These are phyloP conservation scores for Mellilla xanthometata DNA, from an alignment of 2,888 invertebrate genomes.

Conservation along the genomic window DNA sequence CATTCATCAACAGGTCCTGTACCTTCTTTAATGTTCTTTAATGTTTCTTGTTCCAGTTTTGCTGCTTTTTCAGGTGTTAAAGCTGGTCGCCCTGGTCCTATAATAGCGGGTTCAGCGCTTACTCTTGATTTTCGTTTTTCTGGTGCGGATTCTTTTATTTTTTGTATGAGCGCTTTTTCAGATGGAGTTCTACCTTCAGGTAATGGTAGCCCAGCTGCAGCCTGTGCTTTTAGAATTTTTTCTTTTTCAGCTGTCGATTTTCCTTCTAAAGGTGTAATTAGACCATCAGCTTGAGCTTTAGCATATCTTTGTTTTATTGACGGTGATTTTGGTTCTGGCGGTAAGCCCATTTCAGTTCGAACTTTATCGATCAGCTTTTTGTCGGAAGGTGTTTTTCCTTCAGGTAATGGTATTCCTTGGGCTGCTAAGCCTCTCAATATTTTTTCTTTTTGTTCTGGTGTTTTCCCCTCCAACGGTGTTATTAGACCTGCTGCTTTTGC, in stretches of 20 bases:
- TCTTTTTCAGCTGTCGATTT: slow-evolving; percentile 35
- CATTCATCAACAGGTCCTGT: slow-evolving; percentile 40
- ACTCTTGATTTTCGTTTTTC: not conserved
- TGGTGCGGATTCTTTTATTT: slow-evolving; percentile 17
- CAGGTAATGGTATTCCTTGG: slow-evolving; percentile 36
- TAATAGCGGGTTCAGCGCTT: slow-evolving; percentile 1
- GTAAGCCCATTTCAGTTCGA: slow-evolving; percentile 26
- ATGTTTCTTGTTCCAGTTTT: slow-evolving; percentile 23
- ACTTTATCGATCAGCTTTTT: slow-evolving; percentile 30
- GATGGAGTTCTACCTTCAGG: slow-evolving; percentile 39
- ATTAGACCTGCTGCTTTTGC: slow-evolving; percentile 30
- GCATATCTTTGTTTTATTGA: slow-evolving; percentile 34
- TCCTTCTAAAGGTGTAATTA: slow-evolving; percentile 34
- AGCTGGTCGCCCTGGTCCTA: slow-evolving; percentile 7
- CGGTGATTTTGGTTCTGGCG: slow-evolving; percentile 28
- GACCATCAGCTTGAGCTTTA: slow-evolving; percentile 22
- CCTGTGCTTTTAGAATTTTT: slow-evolving; percentile 32
- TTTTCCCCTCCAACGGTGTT: slow-evolving; percentile 38
- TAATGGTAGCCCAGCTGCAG: slow-evolving; percentile 33
- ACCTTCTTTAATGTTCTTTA: slow-evolving; percentile 36
- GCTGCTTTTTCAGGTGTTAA: slow-evolving; percentile 25
- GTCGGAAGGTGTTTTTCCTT: slow-evolving; percentile 27
- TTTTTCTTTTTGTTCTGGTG: slow-evolving; percentile 27
- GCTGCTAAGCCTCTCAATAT: slow-evolving; percentile 34
- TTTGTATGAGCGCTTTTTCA: slow-evolving; percentile 25